A percentile compares a stretch with the other conserved stretches of the same genome.
These are phyloP conservation scores for Drosophila macrospina DNA, from an alignment of 2,888 invertebrate genomes.

Conservation along the genomic window DNA sequence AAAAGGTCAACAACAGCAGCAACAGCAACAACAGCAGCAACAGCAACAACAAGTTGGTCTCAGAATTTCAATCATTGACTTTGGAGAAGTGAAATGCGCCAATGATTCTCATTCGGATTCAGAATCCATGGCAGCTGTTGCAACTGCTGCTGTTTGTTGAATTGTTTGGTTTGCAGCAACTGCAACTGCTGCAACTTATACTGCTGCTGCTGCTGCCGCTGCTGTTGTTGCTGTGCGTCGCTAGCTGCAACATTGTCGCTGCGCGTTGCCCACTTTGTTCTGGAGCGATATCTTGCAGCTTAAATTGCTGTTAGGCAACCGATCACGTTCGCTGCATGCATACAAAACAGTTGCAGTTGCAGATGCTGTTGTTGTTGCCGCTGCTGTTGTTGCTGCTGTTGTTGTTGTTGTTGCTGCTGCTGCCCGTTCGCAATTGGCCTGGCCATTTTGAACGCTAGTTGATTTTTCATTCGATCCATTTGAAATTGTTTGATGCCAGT, in stretches of 20 bases:
- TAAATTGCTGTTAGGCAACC: slow-evolving; percentile 74
- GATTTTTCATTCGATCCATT: slow-evolving; percentile 82
- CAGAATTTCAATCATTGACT: slow-evolving; percentile 78
- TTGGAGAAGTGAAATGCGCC: slow-evolving; percentile 72
- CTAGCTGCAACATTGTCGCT: slow-evolving; percentile 64
- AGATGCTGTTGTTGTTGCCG: slow-evolving; percentile 29
- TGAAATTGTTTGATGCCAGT: slow-evolving; percentile 80
- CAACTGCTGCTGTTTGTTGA: slow-evolving; percentile 23
- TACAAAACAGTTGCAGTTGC: slow-evolving; percentile 72
- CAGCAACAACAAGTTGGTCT: slow-evolving; percentile 51
- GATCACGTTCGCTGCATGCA: slow-evolving; percentile 80
- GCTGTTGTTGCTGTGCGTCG: slow-evolving; percentile 67
- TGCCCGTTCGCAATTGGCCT: slow-evolving; percentile 67
- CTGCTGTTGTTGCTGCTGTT: slow-evolving; percentile 14
- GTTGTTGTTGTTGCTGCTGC: slow-evolving; percentile 17
- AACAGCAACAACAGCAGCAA: slow-evolving; percentile 53
- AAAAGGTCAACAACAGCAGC: slow-evolving; percentile 71
- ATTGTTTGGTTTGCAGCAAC: slow-evolving; percentile 30
- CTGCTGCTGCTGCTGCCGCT: slow-evolving; percentile 29
- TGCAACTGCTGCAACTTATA: slow-evolving; percentile 29
- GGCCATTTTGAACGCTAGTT: slow-evolving; percentile 74
- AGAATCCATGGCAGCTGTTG: slow-evolving; percentile 42
- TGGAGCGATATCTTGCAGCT: slow-evolving; percentile 71
- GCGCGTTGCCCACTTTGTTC: slow-evolving; percentile 79
- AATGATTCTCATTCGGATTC: slow-evolving; percentile 43